phyloP scores from a whole-genome alignment of 2,888 invertebrate species.

The Coleophora deauratella region DNA sequence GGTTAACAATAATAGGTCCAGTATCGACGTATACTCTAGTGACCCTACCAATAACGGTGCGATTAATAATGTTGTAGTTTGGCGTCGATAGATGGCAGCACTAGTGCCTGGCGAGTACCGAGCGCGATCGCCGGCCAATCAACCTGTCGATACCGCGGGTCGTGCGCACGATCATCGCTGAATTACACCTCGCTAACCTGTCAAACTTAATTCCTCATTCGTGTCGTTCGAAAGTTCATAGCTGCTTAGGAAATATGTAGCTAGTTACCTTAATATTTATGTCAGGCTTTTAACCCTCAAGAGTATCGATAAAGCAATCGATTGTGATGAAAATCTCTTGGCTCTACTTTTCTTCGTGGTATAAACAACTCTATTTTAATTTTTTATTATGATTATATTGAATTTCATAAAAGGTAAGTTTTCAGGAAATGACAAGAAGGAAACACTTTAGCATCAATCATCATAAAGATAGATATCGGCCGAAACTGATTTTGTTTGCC shows the following conservation, averaged over 20 bases:
- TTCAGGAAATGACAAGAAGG: too few species aligned
- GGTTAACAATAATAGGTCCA: too few species aligned
- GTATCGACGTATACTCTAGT: neutral
- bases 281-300: conserved; percentile 16
- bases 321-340: too few species aligned
- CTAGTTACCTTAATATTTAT: conserved; percentile 7
- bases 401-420: too few species aligned
- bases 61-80: conserved; percentile 49
- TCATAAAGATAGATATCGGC: too few species aligned
- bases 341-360: conserved; percentile 10
- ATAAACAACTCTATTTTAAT: too few species aligned
- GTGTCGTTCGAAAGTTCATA: conserved; percentile 57
- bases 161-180: conserved; percentile 70
- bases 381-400: too few species aligned
- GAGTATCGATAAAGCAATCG: conserved; percentile 13
- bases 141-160: conserved; percentile 66
- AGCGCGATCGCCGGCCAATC: conserved; percentile 46
- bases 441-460: too few species aligned
- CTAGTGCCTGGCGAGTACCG: conserved; percentile 36
- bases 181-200: conserved; percentile 69
- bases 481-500: too few species aligned
- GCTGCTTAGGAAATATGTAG: conserved; percentile 8
- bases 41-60: conserved; percentile 25
- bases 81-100: conserved; percentile 39
- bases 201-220: conserved; percentile 66